A percentile compares a stretch with the other conserved stretches of the same genome.
These are phyloP conservation scores for Poeciliopsis gracilis DNA, from an alignment of 2,797 vertebrate genomes.

Conservation along the genomic window DNA sequence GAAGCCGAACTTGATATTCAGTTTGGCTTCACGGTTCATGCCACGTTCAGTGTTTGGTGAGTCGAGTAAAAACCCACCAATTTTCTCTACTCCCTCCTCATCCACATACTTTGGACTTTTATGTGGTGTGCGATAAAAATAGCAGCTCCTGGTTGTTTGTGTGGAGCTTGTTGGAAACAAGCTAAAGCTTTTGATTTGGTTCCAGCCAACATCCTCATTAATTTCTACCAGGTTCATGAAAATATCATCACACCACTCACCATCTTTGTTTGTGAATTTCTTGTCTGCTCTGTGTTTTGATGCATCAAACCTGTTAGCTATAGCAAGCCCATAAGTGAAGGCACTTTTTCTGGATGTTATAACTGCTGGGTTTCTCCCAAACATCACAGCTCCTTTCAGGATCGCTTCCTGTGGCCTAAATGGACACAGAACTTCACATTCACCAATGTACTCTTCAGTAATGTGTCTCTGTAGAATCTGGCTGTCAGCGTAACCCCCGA, in stretches of 20 bases:
- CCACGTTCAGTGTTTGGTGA: not conserved
- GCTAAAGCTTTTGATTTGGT: not conserved
- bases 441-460: not conserved
- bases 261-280: not conserved
- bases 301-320: accelerated
- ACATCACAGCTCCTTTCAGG: not conserved
- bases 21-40: not conserved
- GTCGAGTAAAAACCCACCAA: not conserved
- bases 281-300: not conserved
- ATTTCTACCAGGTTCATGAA: accelerated
- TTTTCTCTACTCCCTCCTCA: not conserved
- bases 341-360: not conserved
- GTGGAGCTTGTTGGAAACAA: accelerated
- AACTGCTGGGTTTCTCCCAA: not conserved
- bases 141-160: accelerated
- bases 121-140: not conserved
- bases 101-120: slow-evolving; percentile 10
- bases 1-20: not conserved
- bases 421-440: slow-evolving; percentile 5
- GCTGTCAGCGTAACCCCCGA: not conserved
- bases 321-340: not conserved
- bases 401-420: slow-evolving; percentile 3
- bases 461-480: not conserved
- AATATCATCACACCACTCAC: not conserved
- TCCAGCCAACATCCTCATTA: not conserved